Percentiles rank a stretch among this genome's conserved stretches.
Conservation (phyloP, 2,797 vertebrate species). For the Pelodytes ibericus region DNA sequence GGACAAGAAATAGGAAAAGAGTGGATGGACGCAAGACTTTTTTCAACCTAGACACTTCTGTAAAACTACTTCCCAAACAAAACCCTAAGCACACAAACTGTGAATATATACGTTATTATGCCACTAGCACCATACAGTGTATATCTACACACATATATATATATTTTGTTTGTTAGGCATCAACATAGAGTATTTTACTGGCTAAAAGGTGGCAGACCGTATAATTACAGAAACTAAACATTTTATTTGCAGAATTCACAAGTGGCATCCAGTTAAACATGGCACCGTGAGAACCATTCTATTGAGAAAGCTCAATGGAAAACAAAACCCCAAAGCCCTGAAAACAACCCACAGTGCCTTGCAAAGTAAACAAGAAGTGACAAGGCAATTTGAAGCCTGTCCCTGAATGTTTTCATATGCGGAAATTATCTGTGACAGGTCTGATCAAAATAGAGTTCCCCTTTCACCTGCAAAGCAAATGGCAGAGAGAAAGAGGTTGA, state of each 20-base stretch:
- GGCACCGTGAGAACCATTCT: slow-evolving; percentile 54
- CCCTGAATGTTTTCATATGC: slow-evolving; percentile 72
- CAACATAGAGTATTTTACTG: no score
- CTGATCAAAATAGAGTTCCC: slow-evolving; percentile 76
- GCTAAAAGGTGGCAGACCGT: no score
- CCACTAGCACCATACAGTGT: neutral
- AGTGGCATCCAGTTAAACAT: slow-evolving; percentile 60
- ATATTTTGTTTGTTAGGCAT: no score
- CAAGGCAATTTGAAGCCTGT: slow-evolving; percentile 81
- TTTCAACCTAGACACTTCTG: no score
- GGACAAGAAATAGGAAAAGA: no score
- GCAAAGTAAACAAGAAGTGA: slow-evolving; percentile 90
- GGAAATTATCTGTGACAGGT: slow-evolving; percentile 78
- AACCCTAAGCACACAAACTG: neutral
- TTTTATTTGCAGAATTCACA: slow-evolving; percentile 58
- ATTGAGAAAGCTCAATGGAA: slow-evolving; percentile 77
- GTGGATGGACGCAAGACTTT: no score
- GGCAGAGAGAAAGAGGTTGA: slow-evolving; percentile 67
- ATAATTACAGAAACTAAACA: no score
- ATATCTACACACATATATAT: no score
- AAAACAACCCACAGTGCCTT: slow-evolving; percentile 86
- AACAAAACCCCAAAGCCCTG: slow-evolving; percentile 79
- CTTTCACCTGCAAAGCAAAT: slow-evolving; percentile 67
- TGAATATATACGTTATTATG: neutral
- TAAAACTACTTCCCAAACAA: neutral